A percentile compares a stretch with the other conserved stretches of the same genome.
These are phyloP conservation scores for Callopanchax toddi DNA, from an alignment of 2,113 vertebrate species.

Conservation along the genomic window DNA sequence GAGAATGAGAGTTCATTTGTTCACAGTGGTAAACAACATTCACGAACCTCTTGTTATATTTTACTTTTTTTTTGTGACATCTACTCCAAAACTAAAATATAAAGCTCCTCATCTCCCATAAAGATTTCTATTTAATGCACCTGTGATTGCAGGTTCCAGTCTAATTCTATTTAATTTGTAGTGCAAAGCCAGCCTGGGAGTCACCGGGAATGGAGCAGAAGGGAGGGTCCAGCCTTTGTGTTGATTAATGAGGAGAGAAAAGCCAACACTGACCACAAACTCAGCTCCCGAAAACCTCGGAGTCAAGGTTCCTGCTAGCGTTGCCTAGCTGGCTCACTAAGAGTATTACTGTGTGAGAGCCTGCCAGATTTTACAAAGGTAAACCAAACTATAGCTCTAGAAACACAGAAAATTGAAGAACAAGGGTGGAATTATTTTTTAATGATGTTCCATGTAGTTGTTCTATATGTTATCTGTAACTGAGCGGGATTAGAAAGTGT, in stretches of 20 bases:
- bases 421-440: too few relatives aligned
- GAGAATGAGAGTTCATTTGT: too few relatives aligned
- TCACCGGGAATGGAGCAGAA: conserved; percentile 2
- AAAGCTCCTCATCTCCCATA: too few relatives aligned
- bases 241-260: conserved; percentile 47
- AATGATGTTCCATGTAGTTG: too few relatives aligned
- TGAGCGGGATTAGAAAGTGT: too few relatives aligned
- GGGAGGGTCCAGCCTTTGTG: conserved; percentile 8
- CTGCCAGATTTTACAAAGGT: conserved; percentile 5
- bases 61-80: too few relatives aligned
- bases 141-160: neutral
- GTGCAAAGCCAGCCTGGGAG: conserved; percentile 21
- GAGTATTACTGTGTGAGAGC: conserved; percentile 37
- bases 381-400: neutral
- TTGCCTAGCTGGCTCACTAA: conserved; percentile 4
- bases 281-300: conserved; percentile 6
- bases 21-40: neutral
- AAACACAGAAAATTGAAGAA: too few relatives aligned
- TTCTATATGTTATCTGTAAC: too few relatives aligned
- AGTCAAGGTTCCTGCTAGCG: conserved; percentile 9
- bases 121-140: too few relatives aligned
- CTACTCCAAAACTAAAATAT: neutral
- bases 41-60: too few relatives aligned
- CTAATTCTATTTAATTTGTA: conserved; percentile 29
- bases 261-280: conserved; percentile 30